phyloP scores from a whole-genome alignment of 2,113 vertebrate genomes.

The Carollia perspicillata region DNA sequence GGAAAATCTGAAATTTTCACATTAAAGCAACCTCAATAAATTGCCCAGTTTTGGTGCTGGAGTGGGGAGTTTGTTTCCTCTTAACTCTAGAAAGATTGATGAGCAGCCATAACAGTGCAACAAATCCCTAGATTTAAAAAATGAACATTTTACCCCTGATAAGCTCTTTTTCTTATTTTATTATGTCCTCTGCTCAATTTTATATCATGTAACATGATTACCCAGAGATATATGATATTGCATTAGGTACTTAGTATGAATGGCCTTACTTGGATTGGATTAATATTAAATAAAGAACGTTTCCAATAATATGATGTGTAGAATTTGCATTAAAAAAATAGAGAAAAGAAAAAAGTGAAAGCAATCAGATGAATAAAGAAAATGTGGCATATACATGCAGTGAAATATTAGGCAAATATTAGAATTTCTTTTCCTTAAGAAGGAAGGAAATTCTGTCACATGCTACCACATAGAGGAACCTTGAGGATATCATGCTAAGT shows the following conservation, averaged over 20 bases:
- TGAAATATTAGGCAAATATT: neutral
- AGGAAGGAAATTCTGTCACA: neutral
- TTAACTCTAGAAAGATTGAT: neutral
- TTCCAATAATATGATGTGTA: neutral
- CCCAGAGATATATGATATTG: neutral
- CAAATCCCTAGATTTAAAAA: neutral
- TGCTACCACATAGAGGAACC: neutral
- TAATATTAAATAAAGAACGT: neutral
- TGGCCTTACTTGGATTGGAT: neutral
- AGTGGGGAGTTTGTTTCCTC: neutral
- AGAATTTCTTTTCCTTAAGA: neutral
- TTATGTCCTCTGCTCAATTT: neutral
- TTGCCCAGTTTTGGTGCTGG: neutral
- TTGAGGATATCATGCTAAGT: neutral
- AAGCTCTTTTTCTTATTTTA: neutral
- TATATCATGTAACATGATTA: neutral
- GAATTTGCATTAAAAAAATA: neutral
- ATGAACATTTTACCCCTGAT: neutral
- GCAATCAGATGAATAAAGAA: neutral
- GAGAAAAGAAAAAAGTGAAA: neutral
- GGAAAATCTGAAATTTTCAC: neutral
- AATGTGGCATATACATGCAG: neutral
- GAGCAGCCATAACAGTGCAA: neutral
- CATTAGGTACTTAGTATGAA: neutral
- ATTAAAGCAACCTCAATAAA: neutral